Conservation (phyloP, 92 coral and sea anemone genomes). For the Zoanthus gigantus region DNA sequence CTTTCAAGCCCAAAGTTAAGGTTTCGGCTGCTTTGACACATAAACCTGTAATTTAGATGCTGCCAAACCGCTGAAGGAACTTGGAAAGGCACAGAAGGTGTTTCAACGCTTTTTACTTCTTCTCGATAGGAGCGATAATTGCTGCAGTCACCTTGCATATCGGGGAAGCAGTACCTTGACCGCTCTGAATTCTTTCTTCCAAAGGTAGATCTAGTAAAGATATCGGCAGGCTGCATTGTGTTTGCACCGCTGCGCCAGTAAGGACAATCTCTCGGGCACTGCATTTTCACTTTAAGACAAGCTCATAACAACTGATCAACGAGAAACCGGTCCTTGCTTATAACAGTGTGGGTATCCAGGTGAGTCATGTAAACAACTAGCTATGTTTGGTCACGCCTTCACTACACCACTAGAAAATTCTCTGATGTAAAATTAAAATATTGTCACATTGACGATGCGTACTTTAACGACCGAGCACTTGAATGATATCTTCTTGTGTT, state of each 20-base stretch:
- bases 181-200: constrained; percentile 15
- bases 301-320: constrained; percentile 18
- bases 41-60: constrained; percentile 18
- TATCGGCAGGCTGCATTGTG: constrained; percentile 7
- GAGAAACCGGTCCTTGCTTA: background rate
- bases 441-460: background rate
- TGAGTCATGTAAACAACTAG: constrained; percentile 36
- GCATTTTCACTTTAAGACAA: constrained; percentile 29
- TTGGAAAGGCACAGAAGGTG: constrained; percentile 23
- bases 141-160: constrained; percentile 13
- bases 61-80: constrained; percentile 26
- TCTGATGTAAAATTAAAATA: constrained; percentile 29
- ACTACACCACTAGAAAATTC: constrained; percentile 45
- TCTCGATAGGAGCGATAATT: constrained; percentile 11
- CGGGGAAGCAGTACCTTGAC: constrained; percentile 4
- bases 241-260: constrained; percentile 11
- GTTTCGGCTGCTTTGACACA: background rate
- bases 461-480: background rate
- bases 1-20: constrained; percentile 24
- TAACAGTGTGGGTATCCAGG: constrained; percentile 31
- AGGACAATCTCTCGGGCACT: constrained; percentile 43
- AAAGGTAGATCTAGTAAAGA: constrained; percentile 11
- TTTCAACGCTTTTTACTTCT: constrained; percentile 8
- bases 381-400: constrained; percentile 54
- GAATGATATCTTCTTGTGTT: background rate